These are phyloP conservation scores for Acleris laterana DNA, from an alignment of 2,888 invertebrate species.

Conservation along the genomic window DNA sequence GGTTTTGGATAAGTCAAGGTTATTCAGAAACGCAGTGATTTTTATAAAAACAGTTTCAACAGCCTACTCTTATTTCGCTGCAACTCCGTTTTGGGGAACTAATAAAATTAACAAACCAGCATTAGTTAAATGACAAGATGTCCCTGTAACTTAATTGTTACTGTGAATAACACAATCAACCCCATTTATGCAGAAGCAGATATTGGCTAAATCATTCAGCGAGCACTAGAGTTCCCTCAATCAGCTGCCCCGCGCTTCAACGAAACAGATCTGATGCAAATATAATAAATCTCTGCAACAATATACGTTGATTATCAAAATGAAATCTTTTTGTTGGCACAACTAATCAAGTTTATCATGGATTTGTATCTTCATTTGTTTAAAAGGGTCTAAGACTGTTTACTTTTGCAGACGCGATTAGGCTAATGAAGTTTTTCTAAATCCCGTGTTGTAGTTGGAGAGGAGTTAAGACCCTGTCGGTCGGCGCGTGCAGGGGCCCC, in stretches of 20 bases:
- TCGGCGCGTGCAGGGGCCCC: conserved; percentile 22
- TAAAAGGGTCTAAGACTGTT: conserved; percentile 62
- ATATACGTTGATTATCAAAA: conserved; percentile 80
- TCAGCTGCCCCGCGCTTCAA: conserved; percentile 28
- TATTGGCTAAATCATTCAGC: conserved; percentile 23
- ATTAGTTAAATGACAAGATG: too few relatives aligned
- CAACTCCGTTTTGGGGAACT: too few relatives aligned
- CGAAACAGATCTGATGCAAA: conserved; percentile 52
- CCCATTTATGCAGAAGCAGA: too few relatives aligned
- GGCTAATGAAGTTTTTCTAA: conserved; percentile 44
- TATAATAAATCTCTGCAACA: conserved; percentile 72
- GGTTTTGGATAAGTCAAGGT: too few relatives aligned
- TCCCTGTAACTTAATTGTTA: too few relatives aligned
- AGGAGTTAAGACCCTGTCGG: background rate
- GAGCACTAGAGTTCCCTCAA: conserved; percentile 19
- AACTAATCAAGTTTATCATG: conserved; percentile 81
- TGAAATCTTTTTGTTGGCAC: conserved; percentile 78
- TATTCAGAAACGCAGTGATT: too few relatives aligned
- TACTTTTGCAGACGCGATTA: conserved; percentile 57
- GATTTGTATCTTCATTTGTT: conserved; percentile 77
- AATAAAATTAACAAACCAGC: too few relatives aligned
- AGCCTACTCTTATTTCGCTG: too few relatives aligned
- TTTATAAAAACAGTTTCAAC: too few relatives aligned
- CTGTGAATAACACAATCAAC: too few relatives aligned
- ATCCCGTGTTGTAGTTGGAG: conserved; percentile 18